Conservation (phyloP, 2,113 vertebrate species). For the Marcusenius ussheri region DNA sequence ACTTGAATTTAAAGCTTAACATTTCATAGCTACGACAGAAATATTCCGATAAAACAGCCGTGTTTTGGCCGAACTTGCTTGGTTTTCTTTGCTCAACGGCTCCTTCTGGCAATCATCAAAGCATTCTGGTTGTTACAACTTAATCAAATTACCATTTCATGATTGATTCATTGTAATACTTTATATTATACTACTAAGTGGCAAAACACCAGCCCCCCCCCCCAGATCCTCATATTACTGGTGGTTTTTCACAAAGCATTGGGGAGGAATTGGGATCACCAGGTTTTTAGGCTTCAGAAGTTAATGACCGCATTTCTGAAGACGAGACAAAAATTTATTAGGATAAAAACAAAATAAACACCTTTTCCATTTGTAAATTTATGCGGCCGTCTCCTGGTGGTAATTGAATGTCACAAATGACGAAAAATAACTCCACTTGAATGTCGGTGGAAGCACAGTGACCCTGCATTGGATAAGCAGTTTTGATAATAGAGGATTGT, state of each 20-base stretch:
- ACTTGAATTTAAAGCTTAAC: neutral
- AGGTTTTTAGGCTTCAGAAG: neutral
- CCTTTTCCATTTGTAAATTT: conserved; percentile 8
- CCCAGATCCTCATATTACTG: neutral
- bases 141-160: neutral
- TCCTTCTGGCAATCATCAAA: neutral
- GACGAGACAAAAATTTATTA: neutral
- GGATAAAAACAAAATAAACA: neutral
- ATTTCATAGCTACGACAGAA: neutral
- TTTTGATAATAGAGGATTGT: neutral
- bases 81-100: neutral
- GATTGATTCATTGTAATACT: neutral
- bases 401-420: conserved; percentile 15
- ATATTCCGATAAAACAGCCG: neutral
- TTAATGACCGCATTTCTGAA: neutral
- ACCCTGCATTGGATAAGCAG: neutral
- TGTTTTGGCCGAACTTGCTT: neutral
- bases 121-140: neutral
- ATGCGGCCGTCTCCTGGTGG: neutral
- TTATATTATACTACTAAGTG: neutral
- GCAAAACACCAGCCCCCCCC: neutral
- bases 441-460: neutral
- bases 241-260: neutral
- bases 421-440: conserved; percentile 6
- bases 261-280: neutral